A percentile compares a stretch with the other conserved stretches of the same genome.
These are phyloP conservation scores for Drosophila arawakana DNA, from an alignment of 1,140 invertebrate genomes.

Conservation along the genomic window DNA sequence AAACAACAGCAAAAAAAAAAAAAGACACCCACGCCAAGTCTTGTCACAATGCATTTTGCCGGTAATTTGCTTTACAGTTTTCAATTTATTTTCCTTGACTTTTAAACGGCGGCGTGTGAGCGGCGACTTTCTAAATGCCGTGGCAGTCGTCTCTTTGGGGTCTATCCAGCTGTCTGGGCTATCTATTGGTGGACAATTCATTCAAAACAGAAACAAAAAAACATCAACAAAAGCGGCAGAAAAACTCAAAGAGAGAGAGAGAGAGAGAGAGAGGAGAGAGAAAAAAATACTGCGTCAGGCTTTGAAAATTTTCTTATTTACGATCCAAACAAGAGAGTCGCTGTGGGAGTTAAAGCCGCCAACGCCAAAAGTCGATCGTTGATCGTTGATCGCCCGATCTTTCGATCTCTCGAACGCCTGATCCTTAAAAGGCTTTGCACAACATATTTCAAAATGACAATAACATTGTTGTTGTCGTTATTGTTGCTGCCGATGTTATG, in stretches of 20 bases:
- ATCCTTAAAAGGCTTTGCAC: slow-evolving; percentile 74
- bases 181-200: slow-evolving; percentile 73
- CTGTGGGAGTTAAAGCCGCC: slow-evolving; percentile 54
- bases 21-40: slow-evolving; percentile 71
- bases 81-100: slow-evolving; percentile 76
- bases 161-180: slow-evolving; percentile 51
- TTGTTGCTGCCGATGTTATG: slow-evolving; percentile 25
- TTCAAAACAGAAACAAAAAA: slow-evolving; percentile 32
- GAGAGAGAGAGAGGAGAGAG: background rate
- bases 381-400: slow-evolving; percentile 9
- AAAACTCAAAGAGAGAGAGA: background rate
- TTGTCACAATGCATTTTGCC: slow-evolving; percentile 81
- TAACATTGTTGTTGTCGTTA: slow-evolving; percentile 27
- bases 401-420: slow-evolving; percentile 22
- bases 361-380: slow-evolving; percentile 13
- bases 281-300: slow-evolving; percentile 34
- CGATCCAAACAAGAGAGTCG: slow-evolving; percentile 34
- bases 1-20: slow-evolving; percentile 1
- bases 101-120: slow-evolving; percentile 57
- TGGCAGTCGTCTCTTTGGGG: slow-evolving; percentile 29
- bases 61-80: slow-evolving; percentile 82
- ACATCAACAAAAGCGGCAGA: background rate
- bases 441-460: slow-evolving; percentile 58
- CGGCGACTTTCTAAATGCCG: slow-evolving; percentile 79
- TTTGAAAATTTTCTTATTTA: slow-evolving; percentile 50